A percentile compares a stretch with the other conserved stretches of the same genome.
phyloP scores from a whole-genome alignment of 37 sponge, comb jelly and placozoan genomes.

The Spongilla lacustris region DNA sequence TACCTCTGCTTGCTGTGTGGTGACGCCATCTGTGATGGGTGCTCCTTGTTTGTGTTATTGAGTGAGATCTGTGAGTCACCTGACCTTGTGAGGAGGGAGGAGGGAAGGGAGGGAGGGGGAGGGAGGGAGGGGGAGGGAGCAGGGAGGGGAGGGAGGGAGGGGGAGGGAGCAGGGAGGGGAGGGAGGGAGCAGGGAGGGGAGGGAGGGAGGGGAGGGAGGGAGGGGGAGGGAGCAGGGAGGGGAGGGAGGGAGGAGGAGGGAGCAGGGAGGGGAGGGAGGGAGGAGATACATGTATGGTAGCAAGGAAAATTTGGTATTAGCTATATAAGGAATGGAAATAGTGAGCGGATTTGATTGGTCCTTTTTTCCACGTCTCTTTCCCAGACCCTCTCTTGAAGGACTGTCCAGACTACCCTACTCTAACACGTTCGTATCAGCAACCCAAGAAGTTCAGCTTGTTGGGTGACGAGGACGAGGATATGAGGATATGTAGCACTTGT shows the following conservation, averaged over 20 bases:
- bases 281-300: background rate
- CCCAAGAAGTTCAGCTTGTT: conserved; percentile 8
- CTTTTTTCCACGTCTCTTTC: background rate
- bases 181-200: no score
- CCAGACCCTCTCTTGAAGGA: conserved; percentile 36
- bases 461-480: conserved; percentile 51
- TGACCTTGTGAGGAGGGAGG: background rate
- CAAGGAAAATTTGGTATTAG: background rate
- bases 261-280: no score
- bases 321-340: background rate
- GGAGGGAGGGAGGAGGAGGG: no score
- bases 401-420: conserved; percentile 31
- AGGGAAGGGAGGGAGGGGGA: background rate
- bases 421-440: conserved; percentile 14
- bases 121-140: no score
- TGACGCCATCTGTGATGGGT: conserved; percentile 81
- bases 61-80: conserved; percentile 58
- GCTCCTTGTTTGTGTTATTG: conserved; percentile 71
- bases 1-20: conserved; percentile 91
- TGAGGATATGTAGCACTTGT: conserved; percentile 62
- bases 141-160: no score
- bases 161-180: no score
- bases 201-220: no score
- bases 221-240: no score
- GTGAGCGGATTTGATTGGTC: background rate